Evolutionary conservation across 37 sponge, comb jelly and placozoan genomes (phyloP).

Genomic region (Bolinopsis microptera): DNA sequence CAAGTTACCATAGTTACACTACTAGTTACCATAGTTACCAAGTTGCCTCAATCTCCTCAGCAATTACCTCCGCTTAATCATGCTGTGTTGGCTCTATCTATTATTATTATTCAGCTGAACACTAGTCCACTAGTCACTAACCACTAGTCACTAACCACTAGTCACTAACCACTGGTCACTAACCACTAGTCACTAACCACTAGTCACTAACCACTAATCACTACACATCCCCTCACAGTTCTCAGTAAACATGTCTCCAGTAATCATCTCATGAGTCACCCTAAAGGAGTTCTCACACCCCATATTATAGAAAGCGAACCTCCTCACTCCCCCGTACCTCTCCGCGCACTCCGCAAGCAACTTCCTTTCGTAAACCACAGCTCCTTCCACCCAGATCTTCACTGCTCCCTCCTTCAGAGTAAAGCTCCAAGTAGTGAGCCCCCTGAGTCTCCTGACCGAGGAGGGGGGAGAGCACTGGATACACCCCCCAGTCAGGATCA

Average conservation of each 20-base stretch:
- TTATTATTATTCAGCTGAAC: too few relatives aligned
- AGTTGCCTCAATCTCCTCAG: too few relatives aligned
- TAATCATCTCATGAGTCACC: not conserved
- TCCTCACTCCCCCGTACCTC: not conserved
- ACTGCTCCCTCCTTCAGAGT: not conserved
- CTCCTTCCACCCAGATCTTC: not conserved
- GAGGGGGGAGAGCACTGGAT: not conserved
- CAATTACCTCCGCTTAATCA: too few relatives aligned
- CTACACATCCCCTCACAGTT: not conserved
- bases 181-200: too few relatives aligned
- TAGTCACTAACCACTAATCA: too few relatives aligned
- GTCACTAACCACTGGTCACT: too few relatives aligned
- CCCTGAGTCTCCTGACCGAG: not conserved
- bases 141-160: too few relatives aligned
- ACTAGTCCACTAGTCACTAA: too few relatives aligned
- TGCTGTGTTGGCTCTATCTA: too few relatives aligned
- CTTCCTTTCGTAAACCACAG: not conserved
- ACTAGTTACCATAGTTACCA: too few relatives aligned
- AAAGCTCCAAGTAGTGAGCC: not conserved
- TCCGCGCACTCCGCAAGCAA: not conserved
- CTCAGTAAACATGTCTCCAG: not conserved
- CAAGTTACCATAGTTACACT: too few relatives aligned
- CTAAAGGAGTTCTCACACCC: not conserved
- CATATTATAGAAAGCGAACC: not conserved
- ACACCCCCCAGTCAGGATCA: not conserved